Percentiles rank a stretch among this genome's conserved stretches.
phyloP scores from a whole-genome alignment of 1,140 invertebrate species.

The Diprion similis region DNA sequence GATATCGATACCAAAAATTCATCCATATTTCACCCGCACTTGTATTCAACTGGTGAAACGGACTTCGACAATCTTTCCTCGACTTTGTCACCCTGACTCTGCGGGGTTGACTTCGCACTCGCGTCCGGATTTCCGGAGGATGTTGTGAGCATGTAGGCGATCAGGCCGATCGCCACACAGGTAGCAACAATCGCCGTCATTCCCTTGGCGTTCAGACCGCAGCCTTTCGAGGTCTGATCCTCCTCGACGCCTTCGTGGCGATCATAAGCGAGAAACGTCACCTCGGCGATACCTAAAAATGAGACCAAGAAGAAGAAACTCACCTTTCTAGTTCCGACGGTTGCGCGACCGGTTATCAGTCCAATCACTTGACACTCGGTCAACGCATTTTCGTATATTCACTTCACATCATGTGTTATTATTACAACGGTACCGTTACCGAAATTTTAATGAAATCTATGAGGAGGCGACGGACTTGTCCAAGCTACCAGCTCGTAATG shows the following conservation, averaged over 20 bases:
- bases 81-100: background rate
- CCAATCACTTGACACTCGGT: too few relatives aligned
- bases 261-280: constrained; percentile 36
- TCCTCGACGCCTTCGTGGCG: constrained; percentile 26
- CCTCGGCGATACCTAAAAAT: constrained; percentile 32
- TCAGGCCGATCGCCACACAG: background rate
- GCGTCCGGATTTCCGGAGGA: background rate
- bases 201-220: background rate
- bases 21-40: background rate
- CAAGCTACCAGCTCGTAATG: too few relatives aligned
- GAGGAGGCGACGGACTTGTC: too few relatives aligned
- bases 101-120: background rate
- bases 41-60: background rate
- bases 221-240: background rate
- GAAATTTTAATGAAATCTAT: too few relatives aligned
- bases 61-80: background rate
- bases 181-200: background rate
- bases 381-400: too few relatives aligned
- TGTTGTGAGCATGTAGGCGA: background rate
- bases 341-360: too few relatives aligned
- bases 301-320: constrained; percentile 8
- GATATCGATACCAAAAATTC: background rate
- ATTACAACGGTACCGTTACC: too few relatives aligned
- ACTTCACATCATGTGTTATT: too few relatives aligned
- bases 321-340: background rate